Evolutionary conservation across 2,888 invertebrate species (phyloP).

Genomic region (Panzeria rudis): DNA sequence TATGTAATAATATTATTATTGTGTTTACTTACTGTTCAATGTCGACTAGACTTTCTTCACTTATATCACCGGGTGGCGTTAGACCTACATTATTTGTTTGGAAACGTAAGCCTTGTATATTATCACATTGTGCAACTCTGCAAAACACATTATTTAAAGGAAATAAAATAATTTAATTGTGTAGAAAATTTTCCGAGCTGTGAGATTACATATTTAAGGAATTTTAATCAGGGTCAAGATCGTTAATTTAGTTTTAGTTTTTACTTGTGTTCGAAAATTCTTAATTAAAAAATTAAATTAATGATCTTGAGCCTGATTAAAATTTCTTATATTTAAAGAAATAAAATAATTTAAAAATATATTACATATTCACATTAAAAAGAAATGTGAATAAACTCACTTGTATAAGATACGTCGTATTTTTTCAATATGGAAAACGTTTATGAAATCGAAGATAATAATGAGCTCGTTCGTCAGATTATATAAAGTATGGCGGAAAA

Average conservation of each 20-base stretch:
- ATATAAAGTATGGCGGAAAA: slow-evolving; percentile 81
- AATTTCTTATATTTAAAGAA: no score
- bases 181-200: no score
- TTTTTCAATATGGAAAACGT: slow-evolving; percentile 82
- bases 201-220: no score
- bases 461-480: slow-evolving; percentile 81
- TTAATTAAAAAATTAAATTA: no score
- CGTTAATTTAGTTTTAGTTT: no score
- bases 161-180: not conserved
- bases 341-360: not conserved
- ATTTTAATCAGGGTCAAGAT: no score
- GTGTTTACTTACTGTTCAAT: slow-evolving; percentile 81
- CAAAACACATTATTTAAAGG: not conserved
- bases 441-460: slow-evolving; percentile 82
- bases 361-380: not conserved
- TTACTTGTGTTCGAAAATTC: no score
- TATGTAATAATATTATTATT: not conserved
- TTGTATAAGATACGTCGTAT: slow-evolving; percentile 81
- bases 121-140: slow-evolving; percentile 82
- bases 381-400: slow-evolving; percentile 74
- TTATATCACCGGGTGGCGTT: slow-evolving; percentile 79
- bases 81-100: slow-evolving; percentile 82
- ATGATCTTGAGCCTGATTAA: no score
- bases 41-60: slow-evolving; percentile 80
- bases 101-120: slow-evolving; percentile 81